Evolutionary conservation across 2,113 vertebrate species (phyloP).

Genomic region (Cyprinodon brontotheroides): DNA sequence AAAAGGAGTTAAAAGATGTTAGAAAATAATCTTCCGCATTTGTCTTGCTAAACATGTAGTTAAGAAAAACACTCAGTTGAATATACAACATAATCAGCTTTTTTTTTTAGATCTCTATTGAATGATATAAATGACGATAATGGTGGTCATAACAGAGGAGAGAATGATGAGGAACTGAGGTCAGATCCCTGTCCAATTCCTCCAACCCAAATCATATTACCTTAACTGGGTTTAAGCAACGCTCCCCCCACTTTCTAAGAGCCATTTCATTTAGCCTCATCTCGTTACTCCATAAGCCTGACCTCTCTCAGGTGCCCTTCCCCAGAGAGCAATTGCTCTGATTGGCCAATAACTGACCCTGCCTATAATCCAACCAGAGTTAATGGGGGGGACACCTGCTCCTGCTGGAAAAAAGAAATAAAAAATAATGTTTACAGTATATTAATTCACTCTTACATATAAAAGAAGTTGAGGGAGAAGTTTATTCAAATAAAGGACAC

Average conservation of each 20-base stretch:
- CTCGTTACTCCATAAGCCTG: conserved; percentile 50
- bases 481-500: background rate
- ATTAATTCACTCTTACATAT: background rate
- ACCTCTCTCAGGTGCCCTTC: conserved; percentile 65
- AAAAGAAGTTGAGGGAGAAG: background rate
- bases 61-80: background rate
- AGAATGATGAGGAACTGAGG: conserved; percentile 21
- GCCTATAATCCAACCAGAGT: conserved; percentile 39
- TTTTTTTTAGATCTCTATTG: background rate
- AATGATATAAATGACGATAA: background rate
- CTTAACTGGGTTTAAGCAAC: conserved; percentile 44
- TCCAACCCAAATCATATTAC: conserved; percentile 44
- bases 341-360: conserved; percentile 61
- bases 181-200: conserved; percentile 10
- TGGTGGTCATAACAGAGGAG: background rate
- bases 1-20: background rate
- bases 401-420: conserved; percentile 23
- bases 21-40: background rate
- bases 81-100: background rate
- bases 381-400: conserved; percentile 69
- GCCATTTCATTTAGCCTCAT: conserved; percentile 68
- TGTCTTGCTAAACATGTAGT: background rate
- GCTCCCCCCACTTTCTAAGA: conserved; percentile 39
- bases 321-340: conserved; percentile 55
- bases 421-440: no score